Evolutionary conservation across 2,113 vertebrate genomes (phyloP), one percentile per base, ranked within the genome.

Genomic region (Neomonachus schauinslandi): DNA sequence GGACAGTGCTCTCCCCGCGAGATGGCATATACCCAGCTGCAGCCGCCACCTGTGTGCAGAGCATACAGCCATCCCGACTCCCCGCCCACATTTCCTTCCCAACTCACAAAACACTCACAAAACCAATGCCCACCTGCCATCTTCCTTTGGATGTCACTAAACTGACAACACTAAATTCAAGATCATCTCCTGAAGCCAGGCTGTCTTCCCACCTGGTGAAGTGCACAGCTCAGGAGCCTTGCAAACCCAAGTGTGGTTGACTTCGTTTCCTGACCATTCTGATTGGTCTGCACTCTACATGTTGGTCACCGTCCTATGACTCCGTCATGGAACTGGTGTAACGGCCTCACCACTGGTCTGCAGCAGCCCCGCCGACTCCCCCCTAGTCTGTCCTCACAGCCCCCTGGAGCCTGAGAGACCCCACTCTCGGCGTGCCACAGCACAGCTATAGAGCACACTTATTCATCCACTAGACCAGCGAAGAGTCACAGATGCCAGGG

Each of bases 11-110:
- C 61, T 82, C 46, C 57, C n/a, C 18, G 4, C 7, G n/a, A 71
- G 61, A 5, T 16, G 14, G 7, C 0, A 4, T 9, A 2, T 3
- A 10, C 26, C 26, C 49, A 19, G 76, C 26, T 39, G 72, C 26
- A 19, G 94, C n/a, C 49, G 31, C 31, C 55, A 39, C 18, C 57
- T 46, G 65, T 0, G 1, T 9, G 53, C 91, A 63, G 63, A 24
- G 13, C 55, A 33, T 3, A 2, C 65, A 39, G 19, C 4, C 14
- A 14, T 55, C 46, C 91, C 33, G 21, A 16, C 7, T 33, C 39
- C 67, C 39, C 83, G 79, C 28, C 16, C 71, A 69, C 46, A 26
- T 28, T 77, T 89, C 42, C 80, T 67, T 46, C 39, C 65, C 49
- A 76, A 51, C n/a, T 46, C 72, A 77, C 2, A 5, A 12, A 42